Percentiles rank a stretch among this genome's conserved stretches.
phyloP scores from a whole-genome alignment of 2,113 vertebrate genomes.

The Spheniscus mendiculus region DNA sequence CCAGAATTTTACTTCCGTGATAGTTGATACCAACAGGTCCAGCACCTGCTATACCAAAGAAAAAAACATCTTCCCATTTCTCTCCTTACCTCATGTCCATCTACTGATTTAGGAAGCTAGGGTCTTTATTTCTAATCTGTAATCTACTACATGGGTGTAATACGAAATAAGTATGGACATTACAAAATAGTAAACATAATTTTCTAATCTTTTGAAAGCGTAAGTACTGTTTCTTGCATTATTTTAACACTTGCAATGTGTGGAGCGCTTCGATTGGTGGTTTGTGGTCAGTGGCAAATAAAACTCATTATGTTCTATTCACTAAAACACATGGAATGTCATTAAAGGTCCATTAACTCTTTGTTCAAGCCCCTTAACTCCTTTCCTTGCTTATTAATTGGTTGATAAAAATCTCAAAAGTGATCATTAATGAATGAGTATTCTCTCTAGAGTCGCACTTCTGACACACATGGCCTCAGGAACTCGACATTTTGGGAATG shows the following conservation, averaged over 20 bases:
- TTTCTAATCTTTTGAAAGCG: background rate
- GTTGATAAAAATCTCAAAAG: slow-evolving; percentile 52
- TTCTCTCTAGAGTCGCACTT: background rate
- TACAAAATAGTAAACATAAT: background rate
- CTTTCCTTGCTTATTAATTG: slow-evolving; percentile 32
- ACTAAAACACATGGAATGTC: background rate
- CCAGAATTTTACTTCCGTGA: background rate
- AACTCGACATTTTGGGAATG: slow-evolving; percentile 13
- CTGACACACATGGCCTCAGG: slow-evolving; percentile 10
- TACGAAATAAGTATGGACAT: background rate
- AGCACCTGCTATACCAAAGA: background rate
- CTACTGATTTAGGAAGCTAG: background rate
- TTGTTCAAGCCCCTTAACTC: background rate
- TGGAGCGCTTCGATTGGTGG: background rate
- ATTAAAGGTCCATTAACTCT: slow-evolving; percentile 42
- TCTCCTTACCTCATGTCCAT: background rate
- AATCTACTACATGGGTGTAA: background rate
- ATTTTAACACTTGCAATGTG: background rate
- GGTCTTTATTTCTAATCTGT: background rate
- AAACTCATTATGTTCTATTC: background rate
- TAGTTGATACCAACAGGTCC: background rate
- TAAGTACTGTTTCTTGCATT: background rate
- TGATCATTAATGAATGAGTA: slow-evolving; percentile 1
- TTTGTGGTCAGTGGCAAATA: background rate
- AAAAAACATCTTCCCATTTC: background rate